phyloP scores from a whole-genome alignment of 2,113 vertebrate species.

The Gobius niger region DNA sequence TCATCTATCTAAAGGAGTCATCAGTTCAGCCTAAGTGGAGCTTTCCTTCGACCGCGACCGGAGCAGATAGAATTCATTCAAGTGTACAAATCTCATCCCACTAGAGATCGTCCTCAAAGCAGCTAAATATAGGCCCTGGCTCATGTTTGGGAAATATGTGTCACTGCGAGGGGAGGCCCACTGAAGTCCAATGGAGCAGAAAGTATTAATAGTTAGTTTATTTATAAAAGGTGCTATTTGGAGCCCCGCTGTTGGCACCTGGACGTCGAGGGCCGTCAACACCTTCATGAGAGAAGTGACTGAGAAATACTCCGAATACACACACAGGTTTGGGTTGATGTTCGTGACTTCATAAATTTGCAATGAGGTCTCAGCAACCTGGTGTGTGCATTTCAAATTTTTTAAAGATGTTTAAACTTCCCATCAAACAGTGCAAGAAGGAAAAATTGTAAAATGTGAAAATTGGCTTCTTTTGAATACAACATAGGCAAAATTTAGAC shows the following conservation, averaged over 20 bases:
- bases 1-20: neutral
- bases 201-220: constrained; percentile 68
- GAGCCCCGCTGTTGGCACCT: constrained; percentile 48
- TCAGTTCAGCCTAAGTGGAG: neutral
- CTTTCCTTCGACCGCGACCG: constrained; percentile 10
- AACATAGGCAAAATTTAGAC: no score
- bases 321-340: neutral
- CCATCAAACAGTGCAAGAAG: no score
- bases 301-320: neutral
- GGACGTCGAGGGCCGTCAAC: constrained; percentile 44
- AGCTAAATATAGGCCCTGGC: constrained; percentile 67
- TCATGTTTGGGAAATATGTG: constrained; percentile 52
- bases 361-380: no score
- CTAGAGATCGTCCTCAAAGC: constrained; percentile 54
- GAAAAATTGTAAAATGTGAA: no score
- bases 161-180: constrained; percentile 52
- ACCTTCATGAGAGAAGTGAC: constrained; percentile 7
- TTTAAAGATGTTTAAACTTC: no score
- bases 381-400: no score
- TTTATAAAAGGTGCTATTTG: constrained; percentile 66
- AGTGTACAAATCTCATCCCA: constrained; percentile 52
- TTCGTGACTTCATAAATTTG: no score
- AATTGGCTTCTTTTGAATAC: no score
- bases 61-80: neutral
- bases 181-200: constrained; percentile 63